These are phyloP conservation scores for Willowsia nigromaculata DNA, from an alignment of 2,888 invertebrate species.

Conservation along the genomic window DNA sequence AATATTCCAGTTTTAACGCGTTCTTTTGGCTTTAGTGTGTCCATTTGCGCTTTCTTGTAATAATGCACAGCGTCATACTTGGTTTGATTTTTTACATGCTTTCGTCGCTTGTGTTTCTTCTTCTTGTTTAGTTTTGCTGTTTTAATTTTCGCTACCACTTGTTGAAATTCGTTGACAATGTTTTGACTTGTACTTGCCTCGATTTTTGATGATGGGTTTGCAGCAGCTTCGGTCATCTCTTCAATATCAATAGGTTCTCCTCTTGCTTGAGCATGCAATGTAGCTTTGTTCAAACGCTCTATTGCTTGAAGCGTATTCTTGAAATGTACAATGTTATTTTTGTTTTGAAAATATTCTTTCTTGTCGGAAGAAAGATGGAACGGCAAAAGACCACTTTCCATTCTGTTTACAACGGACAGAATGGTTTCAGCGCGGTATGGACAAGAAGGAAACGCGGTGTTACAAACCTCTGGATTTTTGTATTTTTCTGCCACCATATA, in stretches of 20 bases:
- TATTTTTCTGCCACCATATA: conserved; percentile 64
- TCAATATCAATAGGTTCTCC: conserved; percentile 55
- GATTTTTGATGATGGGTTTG: not conserved
- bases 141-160: conserved; percentile 47
- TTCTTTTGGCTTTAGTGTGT: conserved; percentile 15
- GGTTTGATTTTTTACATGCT: not conserved
- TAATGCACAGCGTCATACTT: conserved; percentile 44
- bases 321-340: conserved; percentile 33
- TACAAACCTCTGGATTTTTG: conserved; percentile 42
- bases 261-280: conserved; percentile 24
- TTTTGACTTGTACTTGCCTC: conserved; percentile 42
- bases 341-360: not conserved
- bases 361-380: not conserved
- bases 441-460: conserved; percentile 36
- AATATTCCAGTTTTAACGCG: not conserved
- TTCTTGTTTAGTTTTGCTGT: conserved; percentile 1
- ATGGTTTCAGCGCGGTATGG: conserved; percentile 56
- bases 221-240: conserved; percentile 17
- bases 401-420: conserved; percentile 43
- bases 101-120: conserved; percentile 17
- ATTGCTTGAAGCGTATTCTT: conserved; percentile 65
- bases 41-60: conserved; percentile 46
- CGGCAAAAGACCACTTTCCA: conserved; percentile 56
- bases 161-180: conserved; percentile 64
- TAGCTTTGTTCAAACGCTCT: conserved; percentile 66